Evolutionary conservation across 2,888 invertebrate genomes (phyloP).

Genomic region (Rhagophthalmus giganteus): DNA sequence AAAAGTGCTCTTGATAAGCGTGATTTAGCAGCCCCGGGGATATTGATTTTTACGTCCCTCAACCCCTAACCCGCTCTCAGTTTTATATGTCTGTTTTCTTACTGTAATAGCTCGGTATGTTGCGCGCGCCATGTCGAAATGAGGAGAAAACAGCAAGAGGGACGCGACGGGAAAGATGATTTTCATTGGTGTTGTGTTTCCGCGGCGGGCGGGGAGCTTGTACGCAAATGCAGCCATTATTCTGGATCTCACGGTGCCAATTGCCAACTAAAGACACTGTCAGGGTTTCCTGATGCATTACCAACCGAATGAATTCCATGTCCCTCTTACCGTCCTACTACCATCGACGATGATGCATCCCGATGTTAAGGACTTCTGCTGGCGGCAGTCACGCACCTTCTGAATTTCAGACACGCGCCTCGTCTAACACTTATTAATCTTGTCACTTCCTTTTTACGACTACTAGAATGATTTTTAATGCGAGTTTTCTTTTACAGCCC

Average conservation of each 20-base stretch:
- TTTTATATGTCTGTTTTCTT: conserved; percentile 62
- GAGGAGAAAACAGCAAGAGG: conserved; percentile 54
- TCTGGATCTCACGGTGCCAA: conserved; percentile 48
- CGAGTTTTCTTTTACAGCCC: conserved; percentile 20
- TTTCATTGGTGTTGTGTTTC: conserved; percentile 55
- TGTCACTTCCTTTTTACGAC: conserved; percentile 22
- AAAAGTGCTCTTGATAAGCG: conserved; percentile 63
- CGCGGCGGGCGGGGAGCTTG: conserved; percentile 45
- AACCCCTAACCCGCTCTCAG: conserved; percentile 56
- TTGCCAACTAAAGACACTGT: conserved; percentile 31
- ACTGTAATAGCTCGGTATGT: conserved; percentile 59
- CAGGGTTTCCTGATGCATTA: conserved; percentile 29
- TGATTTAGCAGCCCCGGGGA: conserved; percentile 79
- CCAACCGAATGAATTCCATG: conserved; percentile 8
- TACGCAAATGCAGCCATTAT: conserved; percentile 56
- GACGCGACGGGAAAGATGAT: conserved; percentile 51
- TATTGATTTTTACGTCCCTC: conserved; percentile 59
- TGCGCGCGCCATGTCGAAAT: conserved; percentile 56
- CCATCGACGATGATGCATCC: conserved; percentile 20
- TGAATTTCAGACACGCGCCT: conserved; percentile 24
- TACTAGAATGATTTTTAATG: conserved; percentile 23
- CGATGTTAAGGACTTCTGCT: conserved; percentile 7
- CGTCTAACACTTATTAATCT: conserved; percentile 21
- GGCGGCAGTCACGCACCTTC: conserved; percentile 25
- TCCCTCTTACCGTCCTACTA: conserved; percentile 11